Conservation (phyloP, 2,797 vertebrate species). For the Melanotaenia pygmaea region DNA sequence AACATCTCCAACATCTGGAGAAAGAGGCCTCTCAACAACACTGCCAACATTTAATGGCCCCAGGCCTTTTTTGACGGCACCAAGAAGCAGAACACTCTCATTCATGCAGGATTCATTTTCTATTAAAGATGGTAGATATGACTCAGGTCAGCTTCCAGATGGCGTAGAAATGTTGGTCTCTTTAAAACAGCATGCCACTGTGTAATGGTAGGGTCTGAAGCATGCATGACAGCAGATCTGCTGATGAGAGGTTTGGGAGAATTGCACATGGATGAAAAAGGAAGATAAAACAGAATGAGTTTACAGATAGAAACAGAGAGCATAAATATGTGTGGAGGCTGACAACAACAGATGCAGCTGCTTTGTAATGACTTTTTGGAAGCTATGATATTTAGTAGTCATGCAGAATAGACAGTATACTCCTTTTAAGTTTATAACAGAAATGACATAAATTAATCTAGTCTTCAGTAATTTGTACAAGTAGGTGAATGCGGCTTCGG, state of each 20-base stretch:
- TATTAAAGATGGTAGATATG: constrained; percentile 20
- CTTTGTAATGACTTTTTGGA: no score
- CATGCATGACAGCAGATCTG: not conserved
- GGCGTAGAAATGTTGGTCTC: not conserved
- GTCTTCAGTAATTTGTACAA: not conserved
- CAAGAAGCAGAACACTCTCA: not conserved
- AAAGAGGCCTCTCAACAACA: constrained; percentile 8
- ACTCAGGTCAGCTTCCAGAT: constrained; percentile 29
- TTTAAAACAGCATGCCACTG: not conserved
- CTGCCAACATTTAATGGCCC: not conserved
- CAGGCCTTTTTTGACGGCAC: not conserved
- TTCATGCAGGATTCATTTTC: constrained; percentile 21
- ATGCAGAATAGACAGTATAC: no score
- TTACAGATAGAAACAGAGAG: constrained; percentile 3
- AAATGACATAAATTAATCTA: no score
- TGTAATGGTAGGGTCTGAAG: constrained; percentile 4
- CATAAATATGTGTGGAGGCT: constrained; percentile 2
- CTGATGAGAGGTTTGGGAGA: constrained; percentile 7
- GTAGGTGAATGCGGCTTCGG: not conserved
- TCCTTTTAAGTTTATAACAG: no score
- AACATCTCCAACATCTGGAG: not conserved
- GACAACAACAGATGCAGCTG: not conserved
- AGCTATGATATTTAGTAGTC: no score
- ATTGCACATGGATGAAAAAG: not conserved
- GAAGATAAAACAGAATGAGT: not conserved